These are phyloP conservation scores for Sterna hirundo DNA, from an alignment of 2,113 vertebrate species.

Conservation along the genomic window DNA sequence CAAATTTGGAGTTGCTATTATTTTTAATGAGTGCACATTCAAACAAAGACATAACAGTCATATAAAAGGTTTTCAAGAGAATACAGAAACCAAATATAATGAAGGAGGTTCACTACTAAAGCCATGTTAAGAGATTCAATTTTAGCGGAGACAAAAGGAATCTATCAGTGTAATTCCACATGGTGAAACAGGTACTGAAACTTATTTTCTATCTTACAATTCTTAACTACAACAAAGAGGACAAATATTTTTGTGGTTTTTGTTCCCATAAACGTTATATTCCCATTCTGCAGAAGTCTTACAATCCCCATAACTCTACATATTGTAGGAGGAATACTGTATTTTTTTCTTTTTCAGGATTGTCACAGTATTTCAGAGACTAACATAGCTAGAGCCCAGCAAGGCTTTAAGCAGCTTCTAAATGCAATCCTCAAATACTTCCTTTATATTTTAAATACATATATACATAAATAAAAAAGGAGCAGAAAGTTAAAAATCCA, in stretches of 20 bases:
- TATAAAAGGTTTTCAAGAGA: background rate
- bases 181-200: background rate
- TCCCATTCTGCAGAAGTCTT: background rate
- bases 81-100: background rate
- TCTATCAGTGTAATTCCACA: background rate
- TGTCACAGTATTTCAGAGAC: background rate
- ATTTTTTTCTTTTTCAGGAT: background rate
- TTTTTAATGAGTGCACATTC: background rate
- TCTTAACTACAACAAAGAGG: background rate
- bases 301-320: background rate
- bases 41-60: background rate
- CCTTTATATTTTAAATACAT: background rate
- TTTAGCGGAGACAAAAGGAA: background rate
- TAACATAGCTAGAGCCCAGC: background rate
- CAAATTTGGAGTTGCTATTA: background rate
- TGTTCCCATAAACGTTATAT: background rate
- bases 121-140: rapidly evolving
- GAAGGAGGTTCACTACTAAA: background rate
- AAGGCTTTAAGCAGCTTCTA: background rate
- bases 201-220: background rate
- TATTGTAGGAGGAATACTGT: background rate
- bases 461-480: background rate
- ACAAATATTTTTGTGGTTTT: background rate
- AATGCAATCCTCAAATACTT: background rate
- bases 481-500: background rate